Evolutionary conservation across 2,797 vertebrate genomes (phyloP), one percentile per base, ranked within the genome.

Genomic region (Chelidonichthys spinosus): DNA sequence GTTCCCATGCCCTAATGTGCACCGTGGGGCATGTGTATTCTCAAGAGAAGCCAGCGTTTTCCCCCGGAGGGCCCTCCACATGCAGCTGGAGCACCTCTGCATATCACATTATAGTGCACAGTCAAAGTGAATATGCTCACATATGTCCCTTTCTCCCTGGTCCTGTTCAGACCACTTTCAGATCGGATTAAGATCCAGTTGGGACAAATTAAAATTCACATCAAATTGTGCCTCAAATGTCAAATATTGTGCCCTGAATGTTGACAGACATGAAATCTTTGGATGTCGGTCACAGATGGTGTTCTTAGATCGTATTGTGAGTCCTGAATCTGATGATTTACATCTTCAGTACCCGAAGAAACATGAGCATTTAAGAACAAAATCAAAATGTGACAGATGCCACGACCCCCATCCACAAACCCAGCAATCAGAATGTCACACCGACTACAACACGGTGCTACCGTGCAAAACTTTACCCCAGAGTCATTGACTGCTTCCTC

Each of bases 31-130:
- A 74, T 69, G 63, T 53, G 42, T 59, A 78, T 75, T 90, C 84
- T 89, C 75, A 43, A 53, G 72, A 76, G 86, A 85, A 47, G 55
- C 54, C 52, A 56, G 1, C 43, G 35, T 75, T 78, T 76, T 8
- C 47, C 72, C 79, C 69, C 6, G 0, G 36, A 83, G 82, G 72
- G 17, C 56, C 8, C 4, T 73, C 44, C 39, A 3, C 43, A 43
- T 73, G 32, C 81, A 87, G 76, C 82, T 82, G 81, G 76, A 84
- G 66, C 76, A 72, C 46, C 47, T 55, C 61, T 17, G 36, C 54
- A 43, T 17, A 40, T 65, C 59, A 66, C 33, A 67, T 60, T 25
- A 43, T 11, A 75, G 46, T 53, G 55, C 59, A 73, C 10, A 59
- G 17, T 56, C 33, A 58, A 39, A 61, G 62, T 35, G 76, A 35